Evolutionary conservation across 2,888 invertebrate species (phyloP), one percentile per base, ranked within the genome.

Genomic region (Conus canariensis): DNA sequence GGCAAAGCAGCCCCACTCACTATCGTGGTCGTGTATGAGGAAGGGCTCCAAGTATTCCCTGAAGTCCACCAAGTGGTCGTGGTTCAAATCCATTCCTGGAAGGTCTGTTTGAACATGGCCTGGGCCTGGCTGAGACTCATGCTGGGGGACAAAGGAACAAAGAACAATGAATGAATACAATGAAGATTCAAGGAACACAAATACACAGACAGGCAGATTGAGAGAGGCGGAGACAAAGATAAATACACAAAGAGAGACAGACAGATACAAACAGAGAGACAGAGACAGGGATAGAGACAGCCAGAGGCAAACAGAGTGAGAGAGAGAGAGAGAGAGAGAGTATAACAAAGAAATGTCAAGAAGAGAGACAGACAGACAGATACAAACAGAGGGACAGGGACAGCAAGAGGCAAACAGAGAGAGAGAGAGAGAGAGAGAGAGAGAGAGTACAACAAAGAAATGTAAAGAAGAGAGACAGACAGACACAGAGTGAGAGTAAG

Each of bases 31-130:
- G 59, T 88, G 88, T 0, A 12, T 16, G n/a, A 88, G 59, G 77
- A 59, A 88, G 25, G 74, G 88, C 9, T 56, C 88, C 88, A 88
- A 25, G 88, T 77, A 88, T 58, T 88, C 88, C 25, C 59, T 77
- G 77, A 88, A 25, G 74, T 88, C 88, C 88, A 88, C 87, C 74
- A 56, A 59, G 56, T 74, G 74, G 59, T 88, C 87, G 22, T 59
- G 74, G 58, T 74, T 88, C 77, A 77, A 12, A 14, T 88, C 87
- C 74, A 88, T 25, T 0, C 87, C 25, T 77, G 10, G 14, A 74
- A 77, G 22, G n/a, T 88, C 77, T 88, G 88, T 30, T 22, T 9
- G 88, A 88, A 88, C 88, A 88, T 77, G 22, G 64, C 87, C 74
- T 77, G 74, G 58, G 87, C 87, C 59, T 87, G 87, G 0, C 56